Evolutionary conservation across 2,797 vertebrate species (phyloP), one percentile per base, ranked within the genome.

Genomic region (Lepilemur ruficaudatus): DNA sequence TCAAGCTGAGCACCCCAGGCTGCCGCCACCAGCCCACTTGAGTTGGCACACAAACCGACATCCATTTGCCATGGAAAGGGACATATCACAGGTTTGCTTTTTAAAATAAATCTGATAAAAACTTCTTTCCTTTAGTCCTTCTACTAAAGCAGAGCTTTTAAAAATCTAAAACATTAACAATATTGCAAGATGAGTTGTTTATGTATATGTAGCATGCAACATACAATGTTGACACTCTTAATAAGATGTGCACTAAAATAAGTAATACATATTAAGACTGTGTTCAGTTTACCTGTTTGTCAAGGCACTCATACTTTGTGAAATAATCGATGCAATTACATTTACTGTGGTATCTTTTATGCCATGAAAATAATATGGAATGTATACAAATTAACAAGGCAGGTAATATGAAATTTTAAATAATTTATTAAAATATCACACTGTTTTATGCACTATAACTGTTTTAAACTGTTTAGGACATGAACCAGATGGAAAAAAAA

Each of bases 211-310:
- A 30, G 28, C 4, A n/a, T 6, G 1, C 4, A 15, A 57, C 5
- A 5, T 7, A 48, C 9, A 38, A 18, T 28, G 2, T 23, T 50
- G 23, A n/a, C 14, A 43, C 1, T 15, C 22, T 38, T 48, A 6
- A 9, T 4, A 46, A 35, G 67, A 20, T 7, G 22, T n/a, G 9
- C 20, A 23, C 5, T 4, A 1, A 59, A 73, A 15, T 4, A 70
- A 59, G 2, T 43, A 18, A 13, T 7, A 12, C 1, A 0, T 1
- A 7, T 7, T 70, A 0, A 48, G 28, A 67, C 28, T 4, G 23
- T 4, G 15, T 6, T 52, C 59, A 50, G 17, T 38, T 25, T 20
- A 52, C 50, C 50, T n/a, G 12, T 20, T n/a, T 23, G 3, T 41
- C 43, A n/a, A 79, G 25, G 38, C n/a, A 28, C 72, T 38, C 32